Evolutionary conservation across 2,888 invertebrate genomes (phyloP), one percentile per base, ranked within the genome.

Genomic region (Nasonia oneida): DNA sequence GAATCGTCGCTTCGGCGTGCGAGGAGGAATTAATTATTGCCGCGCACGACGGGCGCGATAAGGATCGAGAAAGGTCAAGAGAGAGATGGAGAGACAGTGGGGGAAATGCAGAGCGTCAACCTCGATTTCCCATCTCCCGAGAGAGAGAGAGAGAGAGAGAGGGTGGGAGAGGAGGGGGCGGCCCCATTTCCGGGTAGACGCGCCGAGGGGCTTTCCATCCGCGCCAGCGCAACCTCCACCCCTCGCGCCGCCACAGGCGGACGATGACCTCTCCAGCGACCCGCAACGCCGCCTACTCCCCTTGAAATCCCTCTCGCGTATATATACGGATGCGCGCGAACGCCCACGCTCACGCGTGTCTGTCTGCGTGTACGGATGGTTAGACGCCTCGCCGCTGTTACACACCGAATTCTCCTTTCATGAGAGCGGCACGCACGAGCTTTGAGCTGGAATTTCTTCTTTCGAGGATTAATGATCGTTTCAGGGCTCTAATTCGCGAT

Each of bases 101-200:
- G 61, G 42, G 57, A 23, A 61, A 61, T 61, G 57, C 57, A 61
- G 79, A 78, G 71, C 74, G 67, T 84, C 74, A 79, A 84, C 79
- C 79, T 64, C 74, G 79, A 84, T 79, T 74, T 77, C 77, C 71
- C 83, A 50, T 77, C 77, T 71, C 57, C 47, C n/a, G 82, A 50
- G 81, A 14, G 42, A 15, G 29, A 29, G 78, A 10, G 6, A 42
- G 23, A 23, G 23, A 23, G 23, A 15, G 29, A 29, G 78, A 10
- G 78, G 3, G 3, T 1, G 29, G 3, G 70, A 3, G 3, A 29
- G n/a, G 37, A 39, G 15, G 70, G 77, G 47, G 78, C 75, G 53
- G 61, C 77, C 77, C 80, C 81, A 86, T 86, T 86, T 81, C 83
- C 86, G 83, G 81, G 78, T 84, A 61, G 67, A 73, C 81, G 33